phyloP scores from a whole-genome alignment of 2,888 invertebrate species.

The Hedychridium roseum region DNA sequence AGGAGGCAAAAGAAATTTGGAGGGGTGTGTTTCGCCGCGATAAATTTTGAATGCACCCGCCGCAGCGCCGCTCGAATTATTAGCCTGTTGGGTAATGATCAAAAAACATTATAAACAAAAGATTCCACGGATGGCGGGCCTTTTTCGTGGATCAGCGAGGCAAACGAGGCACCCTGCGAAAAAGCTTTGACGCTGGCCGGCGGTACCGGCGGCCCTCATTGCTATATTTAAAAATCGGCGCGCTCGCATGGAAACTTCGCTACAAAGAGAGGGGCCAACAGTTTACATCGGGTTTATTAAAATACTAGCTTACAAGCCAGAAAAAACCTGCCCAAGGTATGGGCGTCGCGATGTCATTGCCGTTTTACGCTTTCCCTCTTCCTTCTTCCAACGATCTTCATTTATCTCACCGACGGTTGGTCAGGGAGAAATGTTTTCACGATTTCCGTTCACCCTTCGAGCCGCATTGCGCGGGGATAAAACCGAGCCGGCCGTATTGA shows the following conservation, averaged over 20 bases:
- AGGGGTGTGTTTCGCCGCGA: conserved; percentile 47
- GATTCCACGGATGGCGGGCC: conserved; percentile 64
- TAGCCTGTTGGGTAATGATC: conserved; percentile 61
- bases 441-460: conserved; percentile 4
- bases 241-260: conserved; percentile 61
- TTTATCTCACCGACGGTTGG: neutral
- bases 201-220: conserved; percentile 39
- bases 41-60: conserved; percentile 61
- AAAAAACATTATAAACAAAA: conserved; percentile 64
- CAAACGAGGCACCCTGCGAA: conserved; percentile 53
- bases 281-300: conserved; percentile 62
- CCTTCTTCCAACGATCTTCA: neutral
- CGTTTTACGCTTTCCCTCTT: neutral
- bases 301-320: conserved; percentile 43
- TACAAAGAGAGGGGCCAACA: conserved; percentile 58
- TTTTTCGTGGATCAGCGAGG: conserved; percentile 62
- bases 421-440: neutral
- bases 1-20: conserved; percentile 31
- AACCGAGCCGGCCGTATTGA: conserved; percentile 8
- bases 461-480: conserved; percentile 1
- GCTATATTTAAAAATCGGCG: conserved; percentile 63
- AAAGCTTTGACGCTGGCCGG: conserved; percentile 56
- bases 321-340: conserved; percentile 23
- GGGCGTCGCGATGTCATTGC: too few species aligned
- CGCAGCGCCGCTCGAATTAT: conserved; percentile 46